Evolutionary conservation across 2,888 invertebrate genomes (phyloP), one percentile per base, ranked within the genome.

Genomic region (Scaptomyza tumidula): DNA sequence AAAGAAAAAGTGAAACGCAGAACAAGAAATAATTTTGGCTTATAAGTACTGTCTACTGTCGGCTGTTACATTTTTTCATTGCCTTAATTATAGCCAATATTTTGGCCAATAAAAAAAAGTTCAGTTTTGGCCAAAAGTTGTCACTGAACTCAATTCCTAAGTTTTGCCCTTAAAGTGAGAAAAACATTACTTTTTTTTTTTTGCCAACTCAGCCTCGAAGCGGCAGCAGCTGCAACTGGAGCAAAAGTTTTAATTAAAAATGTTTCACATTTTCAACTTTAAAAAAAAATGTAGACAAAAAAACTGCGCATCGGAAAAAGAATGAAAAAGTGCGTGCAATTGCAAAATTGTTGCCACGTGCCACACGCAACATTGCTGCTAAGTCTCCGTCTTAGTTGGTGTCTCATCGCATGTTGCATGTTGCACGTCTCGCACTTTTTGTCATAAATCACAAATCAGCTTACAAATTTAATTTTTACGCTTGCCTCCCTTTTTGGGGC

Each of bases 161-260:
- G 62, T 61, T 75, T 58, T n/a, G 27, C 27, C 29, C 35, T 35
- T 37, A 13, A 58, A 14, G 27, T 27, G 7, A 59, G 7, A 62
- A 59, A 16, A 16, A 35, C 49, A 1, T 19, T 31, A 35, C 46
- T 52, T 41, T 27, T 4, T 16, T 19, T 50, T 50, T 53, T 68
- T 55, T 54, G 35, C 55, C 48, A 11, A 52, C 27, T 29, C 41
- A 64, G 58, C 63, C 13, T 9, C 10, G 31, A 9, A 24, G n/a
- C 31, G 10, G 41, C 3, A 24, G n/a, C 31, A n/a, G 41, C 3
- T 6, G 6, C 48, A 62, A 49, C 43, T 45, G 63, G 35, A 16
- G 43, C n/a, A 53, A 78, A 83, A 83, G 68, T 82, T 83, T 85
- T 83, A 85, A 83, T 85, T 85, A 82, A 78, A 82, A n/a, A n/a